A percentile compares a stretch with the other conserved stretches of the same genome.
phyloP scores from a whole-genome alignment of 2,113 vertebrate genomes.

The Kobus ellipsiprymnus region DNA sequence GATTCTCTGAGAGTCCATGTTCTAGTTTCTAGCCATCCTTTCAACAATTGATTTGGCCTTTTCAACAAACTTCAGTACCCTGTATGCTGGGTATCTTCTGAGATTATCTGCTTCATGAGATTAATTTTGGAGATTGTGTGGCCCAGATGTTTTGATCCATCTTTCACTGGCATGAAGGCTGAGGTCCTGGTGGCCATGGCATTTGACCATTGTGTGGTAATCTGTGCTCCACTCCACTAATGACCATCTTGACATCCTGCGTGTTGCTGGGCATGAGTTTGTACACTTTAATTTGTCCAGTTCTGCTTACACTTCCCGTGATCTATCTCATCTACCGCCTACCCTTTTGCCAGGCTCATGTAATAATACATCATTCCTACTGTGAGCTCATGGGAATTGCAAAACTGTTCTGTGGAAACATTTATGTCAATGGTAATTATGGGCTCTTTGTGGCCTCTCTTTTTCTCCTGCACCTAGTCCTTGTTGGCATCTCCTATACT shows the following conservation, averaged over 20 bases:
- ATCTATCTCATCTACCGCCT: conserved; percentile 26
- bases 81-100: conserved; percentile 61
- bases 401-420: conserved; percentile 43
- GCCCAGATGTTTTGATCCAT: conserved; percentile 70
- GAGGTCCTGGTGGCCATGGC: conserved; percentile 60
- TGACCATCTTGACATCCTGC: conserved; percentile 8
- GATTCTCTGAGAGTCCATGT: conserved; percentile 52
- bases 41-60: conserved; percentile 42
- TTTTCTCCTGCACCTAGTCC: not conserved
- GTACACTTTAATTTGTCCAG: not conserved
- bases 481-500: not conserved
- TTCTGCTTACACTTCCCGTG: not conserved
- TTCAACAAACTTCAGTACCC: conserved; percentile 61
- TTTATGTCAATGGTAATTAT: not conserved
- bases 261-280: not conserved
- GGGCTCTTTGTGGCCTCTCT: conserved; percentile 7
- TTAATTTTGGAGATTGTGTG: conserved; percentile 63
- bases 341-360: conserved; percentile 40
- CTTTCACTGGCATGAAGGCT: conserved; percentile 51
- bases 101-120: conserved; percentile 29
- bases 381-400: conserved; percentile 59
- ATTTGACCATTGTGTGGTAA: conserved; percentile 50
- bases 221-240: conserved; percentile 53
- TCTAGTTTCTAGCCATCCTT: conserved; percentile 59
- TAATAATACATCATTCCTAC: conserved; percentile 54